Base-by-base conservation (phyloP, 2,888 invertebrate species). In the Syritta pipiens region DNA sequence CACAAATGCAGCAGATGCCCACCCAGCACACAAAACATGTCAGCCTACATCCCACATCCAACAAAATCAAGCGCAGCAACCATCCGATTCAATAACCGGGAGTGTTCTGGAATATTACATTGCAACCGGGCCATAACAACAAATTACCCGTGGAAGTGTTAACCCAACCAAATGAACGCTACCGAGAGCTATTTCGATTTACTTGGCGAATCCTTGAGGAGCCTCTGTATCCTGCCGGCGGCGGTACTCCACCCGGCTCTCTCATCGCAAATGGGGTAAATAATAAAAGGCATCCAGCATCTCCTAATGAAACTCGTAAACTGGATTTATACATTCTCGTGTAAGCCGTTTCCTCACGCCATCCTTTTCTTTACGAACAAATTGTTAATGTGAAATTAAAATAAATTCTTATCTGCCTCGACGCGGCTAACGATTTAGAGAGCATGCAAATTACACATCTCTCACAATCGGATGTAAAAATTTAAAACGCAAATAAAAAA, bases 361-460 rank as follows among this genome's bases (percentile, higher is more conserved):
- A 14, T 6, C 24, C 42, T 62, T 49, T 26, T 53, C 46, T 67
- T 67, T 37, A 55, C n/a, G 26, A 9, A 28, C n/a, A 40, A 57
- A 35, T 49, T 59, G 48, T 57, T 65, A 40, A 48, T 57, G 37
- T 30, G 55, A 40, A 68, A 68, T 68, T 57, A 68, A 68, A 40
- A 68, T 40, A 67, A 37, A 48, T 57, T 59, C 42, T 59, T 42
- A 68, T 57, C 48, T n/a, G n/a, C n/a, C n/a, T n/a, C n/a, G n/a
- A n/a, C 37, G 49, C 48, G 48, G 28, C 65, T 65, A 53, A 53
- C 35, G 53, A 24, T 17, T n/a, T n/a, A 10, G 22, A 24, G 4
- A 10, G 10, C 28, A 9, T 12, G 14, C 10, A 24, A 37, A 12
- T 42, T n/a, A 57, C 14, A 51, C 22, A 40, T 30, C 30, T 37